Conservation (phyloP, 2,888 invertebrate genomes). For the Protophormia terraenovae region DNA sequence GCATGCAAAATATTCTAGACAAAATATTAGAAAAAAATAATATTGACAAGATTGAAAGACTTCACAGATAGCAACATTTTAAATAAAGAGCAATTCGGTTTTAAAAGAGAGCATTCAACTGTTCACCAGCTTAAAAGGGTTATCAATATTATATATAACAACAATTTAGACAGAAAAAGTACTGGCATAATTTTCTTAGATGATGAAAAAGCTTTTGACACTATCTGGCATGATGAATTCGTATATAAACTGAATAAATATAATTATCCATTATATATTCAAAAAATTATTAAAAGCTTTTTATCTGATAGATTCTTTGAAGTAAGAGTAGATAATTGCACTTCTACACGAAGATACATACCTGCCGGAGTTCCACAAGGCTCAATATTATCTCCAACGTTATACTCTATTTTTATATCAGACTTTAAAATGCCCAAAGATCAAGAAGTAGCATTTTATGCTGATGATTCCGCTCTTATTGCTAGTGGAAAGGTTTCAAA, state of each 20-base stretch:
- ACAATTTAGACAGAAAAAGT: background rate
- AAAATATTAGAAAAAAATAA: constrained; percentile 35
- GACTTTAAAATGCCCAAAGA: background rate
- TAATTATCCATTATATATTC: background rate
- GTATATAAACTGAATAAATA: background rate
- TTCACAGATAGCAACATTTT: background rate
- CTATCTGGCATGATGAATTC: background rate
- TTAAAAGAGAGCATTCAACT: no score
- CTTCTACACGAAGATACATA: background rate
- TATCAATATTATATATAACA: background rate
- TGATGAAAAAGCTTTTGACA: background rate
- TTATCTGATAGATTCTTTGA: background rate
- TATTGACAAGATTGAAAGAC: background rate
- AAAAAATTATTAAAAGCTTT: constrained; percentile 7
- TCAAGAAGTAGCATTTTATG: background rate
- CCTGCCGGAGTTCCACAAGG: constrained; percentile 23
- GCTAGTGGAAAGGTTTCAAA: constrained; percentile 1
- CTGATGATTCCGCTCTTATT: background rate
- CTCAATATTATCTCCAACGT: background rate
- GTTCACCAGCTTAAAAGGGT: constrained; percentile 21
- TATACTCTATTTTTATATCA: background rate
- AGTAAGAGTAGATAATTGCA: background rate
- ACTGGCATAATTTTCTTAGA: background rate
- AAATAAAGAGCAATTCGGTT: constrained; percentile 1
- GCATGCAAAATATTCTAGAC: background rate